phyloP scores from a whole-genome alignment of 2,888 invertebrate genomes.

The Phlogophora meticulosa region DNA sequence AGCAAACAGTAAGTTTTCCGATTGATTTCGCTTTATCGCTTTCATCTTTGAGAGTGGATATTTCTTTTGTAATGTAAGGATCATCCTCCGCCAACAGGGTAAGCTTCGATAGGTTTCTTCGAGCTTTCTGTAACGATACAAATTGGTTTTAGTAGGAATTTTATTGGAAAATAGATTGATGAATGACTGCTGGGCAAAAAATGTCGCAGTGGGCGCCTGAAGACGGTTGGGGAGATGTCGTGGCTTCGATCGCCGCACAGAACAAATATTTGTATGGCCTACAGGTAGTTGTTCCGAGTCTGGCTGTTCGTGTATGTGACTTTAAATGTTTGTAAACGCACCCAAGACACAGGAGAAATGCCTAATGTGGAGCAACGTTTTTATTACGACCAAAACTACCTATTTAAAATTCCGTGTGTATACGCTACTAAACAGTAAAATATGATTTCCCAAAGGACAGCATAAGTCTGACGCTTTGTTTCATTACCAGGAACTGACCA shows the following conservation, averaged over 20 bases:
- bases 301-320: too few relatives aligned
- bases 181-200: too few relatives aligned
- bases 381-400: background rate
- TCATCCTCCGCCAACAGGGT: constrained; percentile 72
- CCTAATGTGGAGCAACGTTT: too few relatives aligned
- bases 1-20: constrained; percentile 69
- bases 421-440: background rate
- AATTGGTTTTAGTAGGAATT: constrained; percentile 13
- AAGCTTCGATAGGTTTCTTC: constrained; percentile 72
- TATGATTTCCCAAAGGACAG: constrained; percentile 36
- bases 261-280: too few relatives aligned
- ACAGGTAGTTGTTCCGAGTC: too few relatives aligned
- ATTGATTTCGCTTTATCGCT: constrained; percentile 74
- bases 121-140: constrained; percentile 75
- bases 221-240: too few relatives aligned
- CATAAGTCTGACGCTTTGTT: constrained; percentile 14
- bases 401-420: background rate
- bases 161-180: background rate
- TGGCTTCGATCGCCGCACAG: too few relatives aligned
- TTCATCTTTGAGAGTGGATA: constrained; percentile 75
- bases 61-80: constrained; percentile 68
- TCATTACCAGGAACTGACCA: constrained; percentile 13
- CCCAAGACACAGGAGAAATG: too few relatives aligned
- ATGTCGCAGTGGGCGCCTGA: too few relatives aligned
- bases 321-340: too few relatives aligned